Percentiles rank a stretch among this genome's conserved stretches.
These are phyloP conservation scores for Ophiothrix spiculata DNA, from an alignment of 35 echinoderm and acorn worm species.

Conservation along the genomic window DNA sequence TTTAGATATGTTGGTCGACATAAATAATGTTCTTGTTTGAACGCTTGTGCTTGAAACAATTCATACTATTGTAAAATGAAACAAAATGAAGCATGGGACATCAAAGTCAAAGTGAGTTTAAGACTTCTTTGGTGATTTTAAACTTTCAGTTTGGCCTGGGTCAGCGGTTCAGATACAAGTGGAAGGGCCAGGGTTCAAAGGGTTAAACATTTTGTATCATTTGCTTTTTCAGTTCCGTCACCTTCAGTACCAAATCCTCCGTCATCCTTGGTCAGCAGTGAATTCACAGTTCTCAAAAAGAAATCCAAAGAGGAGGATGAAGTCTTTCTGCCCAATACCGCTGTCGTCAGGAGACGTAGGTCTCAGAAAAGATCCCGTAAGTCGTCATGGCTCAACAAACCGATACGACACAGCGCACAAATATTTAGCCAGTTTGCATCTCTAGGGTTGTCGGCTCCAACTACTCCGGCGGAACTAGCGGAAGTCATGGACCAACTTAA, in stretches of 20 bases:
- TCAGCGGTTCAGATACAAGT: background rate
- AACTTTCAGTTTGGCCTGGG: background rate
- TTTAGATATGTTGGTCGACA: too few relatives aligned
- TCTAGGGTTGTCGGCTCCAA: constrained; percentile 47
- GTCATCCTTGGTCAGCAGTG: constrained; percentile 23
- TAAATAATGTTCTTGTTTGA: too few relatives aligned
- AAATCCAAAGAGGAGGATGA: constrained; percentile 77
- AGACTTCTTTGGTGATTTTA: too few relatives aligned
- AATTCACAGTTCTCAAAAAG: constrained; percentile 65
- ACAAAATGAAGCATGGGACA: too few relatives aligned
- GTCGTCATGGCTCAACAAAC: constrained; percentile 62
- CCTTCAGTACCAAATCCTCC: constrained; percentile 1
- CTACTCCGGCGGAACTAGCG: constrained; percentile 48
- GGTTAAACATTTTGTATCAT: background rate
- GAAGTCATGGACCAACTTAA: constrained; percentile 36
- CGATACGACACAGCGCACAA: constrained; percentile 51
- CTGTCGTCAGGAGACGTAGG: constrained; percentile 47
- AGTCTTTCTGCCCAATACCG: constrained; percentile 27
- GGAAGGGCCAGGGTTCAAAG: too few relatives aligned
- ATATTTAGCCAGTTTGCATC: constrained; percentile 74
- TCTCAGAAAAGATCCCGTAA: constrained; percentile 42
- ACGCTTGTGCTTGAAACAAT: background rate
- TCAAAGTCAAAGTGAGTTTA: too few relatives aligned
- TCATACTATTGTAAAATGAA: background rate
- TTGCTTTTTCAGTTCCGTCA: constrained; percentile 8